These are phyloP conservation scores for Peromyscus leucopus DNA, from an alignment of 2,113 vertebrate genomes.

Conservation along the genomic window DNA sequence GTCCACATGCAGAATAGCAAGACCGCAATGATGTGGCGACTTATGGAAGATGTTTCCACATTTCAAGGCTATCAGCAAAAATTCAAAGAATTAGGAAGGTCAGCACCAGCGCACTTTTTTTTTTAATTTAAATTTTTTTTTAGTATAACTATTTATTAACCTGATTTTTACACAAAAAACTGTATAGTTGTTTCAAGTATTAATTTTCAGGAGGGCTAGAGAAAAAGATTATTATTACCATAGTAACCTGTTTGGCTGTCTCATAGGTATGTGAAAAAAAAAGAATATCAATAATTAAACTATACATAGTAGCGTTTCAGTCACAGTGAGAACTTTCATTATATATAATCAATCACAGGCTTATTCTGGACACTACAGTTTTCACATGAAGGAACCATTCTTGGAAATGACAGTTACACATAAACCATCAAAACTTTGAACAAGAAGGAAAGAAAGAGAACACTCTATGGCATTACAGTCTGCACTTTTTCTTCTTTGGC, in stretches of 20 bases:
- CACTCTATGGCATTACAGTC: conserved; percentile 69
- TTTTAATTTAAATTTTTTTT: background rate
- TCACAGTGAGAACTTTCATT: conserved; percentile 70
- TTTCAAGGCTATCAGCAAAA: conserved; percentile 65
- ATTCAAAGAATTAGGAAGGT: conserved; percentile 63
- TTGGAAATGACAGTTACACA: conserved; percentile 80
- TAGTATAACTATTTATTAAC: conserved; percentile 51
- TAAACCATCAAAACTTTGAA: conserved; percentile 82
- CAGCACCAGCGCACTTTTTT: conserved; percentile 1
- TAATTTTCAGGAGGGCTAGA: conserved; percentile 41
- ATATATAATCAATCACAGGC: conserved; percentile 68
- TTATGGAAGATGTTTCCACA: background rate
- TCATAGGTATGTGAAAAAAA: conserved; percentile 30
- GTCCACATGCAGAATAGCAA: background rate
- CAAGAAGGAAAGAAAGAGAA: conserved; percentile 62
- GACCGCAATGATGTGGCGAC: background rate
- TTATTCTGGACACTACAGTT: conserved; percentile 75
- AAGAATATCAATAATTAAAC: conserved; percentile 48
- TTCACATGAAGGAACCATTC: conserved; percentile 81
- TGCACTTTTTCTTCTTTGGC: conserved; percentile 74
- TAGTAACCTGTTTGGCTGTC: conserved; percentile 24
- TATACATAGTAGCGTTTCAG: conserved; percentile 50
- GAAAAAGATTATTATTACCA: conserved; percentile 50
- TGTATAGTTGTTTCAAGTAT: conserved; percentile 24
- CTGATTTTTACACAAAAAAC: conserved; percentile 23